phyloP scores from a whole-genome alignment of 2,888 invertebrate species.

The Spodoptera littoralis region DNA sequence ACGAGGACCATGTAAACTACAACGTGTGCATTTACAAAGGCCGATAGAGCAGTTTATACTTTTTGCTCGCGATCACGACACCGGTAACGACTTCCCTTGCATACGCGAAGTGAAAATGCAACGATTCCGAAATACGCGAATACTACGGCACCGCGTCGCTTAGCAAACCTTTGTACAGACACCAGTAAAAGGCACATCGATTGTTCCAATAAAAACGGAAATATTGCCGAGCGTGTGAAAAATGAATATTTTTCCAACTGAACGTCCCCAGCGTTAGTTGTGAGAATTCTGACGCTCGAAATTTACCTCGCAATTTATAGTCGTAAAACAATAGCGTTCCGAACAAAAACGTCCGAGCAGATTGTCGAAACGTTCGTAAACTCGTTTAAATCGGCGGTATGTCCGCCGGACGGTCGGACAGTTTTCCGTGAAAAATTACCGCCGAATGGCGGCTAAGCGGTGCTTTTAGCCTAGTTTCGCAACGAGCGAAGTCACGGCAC shows the following conservation, averaged over 20 bases:
- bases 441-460: conserved; percentile 68
- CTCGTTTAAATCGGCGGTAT: conserved; percentile 68
- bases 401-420: conserved; percentile 61
- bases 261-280: conserved; percentile 46
- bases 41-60: conserved; percentile 66
- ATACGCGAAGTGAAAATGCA: conserved; percentile 74
- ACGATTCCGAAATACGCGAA: conserved; percentile 73
- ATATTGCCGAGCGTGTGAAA: conserved; percentile 75
- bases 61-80: conserved; percentile 72
- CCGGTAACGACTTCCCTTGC: conserved; percentile 79
- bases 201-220: conserved; percentile 81
- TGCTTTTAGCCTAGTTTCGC: conserved; percentile 80
- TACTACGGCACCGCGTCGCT: conserved; percentile 61
- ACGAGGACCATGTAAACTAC: conserved; percentile 46
- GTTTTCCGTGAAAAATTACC: conserved; percentile 79
- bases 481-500: conserved; percentile 75
- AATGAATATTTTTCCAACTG: conserved; percentile 75
- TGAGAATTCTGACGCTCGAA: conserved; percentile 63
- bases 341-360: conserved; percentile 51
- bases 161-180: conserved; percentile 67
- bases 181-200: conserved; percentile 74
- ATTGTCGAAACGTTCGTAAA: conserved; percentile 69
- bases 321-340: conserved; percentile 49
- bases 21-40: conserved; percentile 69
- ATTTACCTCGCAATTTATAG: conserved; percentile 60